A percentile compares a stretch with the other conserved stretches of the same genome.
Conservation (phyloP, 1,140 invertebrate species). For the Nephila pilipes region DNA sequence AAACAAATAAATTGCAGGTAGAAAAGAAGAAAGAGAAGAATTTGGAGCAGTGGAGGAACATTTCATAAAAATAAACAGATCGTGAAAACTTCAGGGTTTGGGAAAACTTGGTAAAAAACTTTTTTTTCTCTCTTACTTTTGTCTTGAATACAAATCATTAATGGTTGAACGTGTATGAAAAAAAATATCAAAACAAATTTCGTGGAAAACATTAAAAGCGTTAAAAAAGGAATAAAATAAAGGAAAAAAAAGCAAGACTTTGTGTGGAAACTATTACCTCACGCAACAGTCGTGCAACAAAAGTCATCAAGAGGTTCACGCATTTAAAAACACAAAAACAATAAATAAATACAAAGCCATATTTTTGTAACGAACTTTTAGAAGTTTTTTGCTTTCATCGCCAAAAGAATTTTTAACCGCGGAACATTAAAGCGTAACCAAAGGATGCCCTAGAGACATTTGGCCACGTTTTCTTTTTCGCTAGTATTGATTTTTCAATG, state of each 20-base stretch:
- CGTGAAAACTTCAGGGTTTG: background rate
- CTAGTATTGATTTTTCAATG: background rate
- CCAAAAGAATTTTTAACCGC: background rate
- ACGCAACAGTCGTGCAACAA: constrained; percentile 62
- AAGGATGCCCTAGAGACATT: background rate
- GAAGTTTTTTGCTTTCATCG: constrained; percentile 48
- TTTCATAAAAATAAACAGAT: constrained; percentile 42
- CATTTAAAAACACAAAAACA: constrained; percentile 57
- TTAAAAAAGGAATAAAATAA: constrained; percentile 44
- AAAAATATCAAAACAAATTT: constrained; percentile 28
- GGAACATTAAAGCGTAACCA: background rate
- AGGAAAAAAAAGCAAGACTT: constrained; percentile 20
- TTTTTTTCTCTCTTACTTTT: background rate
- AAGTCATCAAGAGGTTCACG: constrained; percentile 63
- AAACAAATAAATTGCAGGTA: background rate
- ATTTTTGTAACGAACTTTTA: constrained; percentile 58
- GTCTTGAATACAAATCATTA: constrained; percentile 62
- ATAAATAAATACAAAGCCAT: constrained; percentile 67
- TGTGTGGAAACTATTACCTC: constrained; percentile 46
- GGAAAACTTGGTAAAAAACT: constrained; percentile 25
- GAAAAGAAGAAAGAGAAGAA: background rate
- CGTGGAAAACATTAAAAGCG: constrained; percentile 45
- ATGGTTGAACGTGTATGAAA: constrained; percentile 1
- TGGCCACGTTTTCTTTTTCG: background rate
- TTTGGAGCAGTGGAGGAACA: background rate